Percentiles rank a stretch among this genome's conserved stretches.
Conservation (phyloP, 23 tunicate species). For the Aplidium turbinatum region DNA sequence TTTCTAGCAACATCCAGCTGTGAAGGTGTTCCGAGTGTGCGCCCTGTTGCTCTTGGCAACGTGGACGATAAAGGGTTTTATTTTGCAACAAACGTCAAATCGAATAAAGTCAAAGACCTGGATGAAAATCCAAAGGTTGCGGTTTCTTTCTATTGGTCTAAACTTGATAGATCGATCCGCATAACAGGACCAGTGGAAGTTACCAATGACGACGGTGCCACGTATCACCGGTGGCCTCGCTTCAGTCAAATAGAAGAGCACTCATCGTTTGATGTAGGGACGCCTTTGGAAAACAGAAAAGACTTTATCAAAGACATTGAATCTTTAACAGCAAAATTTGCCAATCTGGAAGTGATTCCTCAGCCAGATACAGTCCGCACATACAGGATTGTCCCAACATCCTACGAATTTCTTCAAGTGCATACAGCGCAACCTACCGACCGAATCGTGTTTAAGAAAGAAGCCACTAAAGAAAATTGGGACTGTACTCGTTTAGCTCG, state of each 20-base stretch:
- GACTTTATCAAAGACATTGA: constrained; percentile 10
- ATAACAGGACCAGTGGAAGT: constrained; percentile 14
- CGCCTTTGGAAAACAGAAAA: constrained; percentile 21
- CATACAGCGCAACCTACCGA: neutral
- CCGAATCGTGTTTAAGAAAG: constrained; percentile 5
- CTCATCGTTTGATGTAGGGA: constrained; percentile 8
- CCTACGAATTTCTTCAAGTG: constrained; percentile 21
- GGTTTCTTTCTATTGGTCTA: constrained; percentile 22
- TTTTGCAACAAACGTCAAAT: constrained; percentile 18
- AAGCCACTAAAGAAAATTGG: constrained; percentile 6
- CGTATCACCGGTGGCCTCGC: constrained; percentile 24
- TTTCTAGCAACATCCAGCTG: constrained; percentile 33
- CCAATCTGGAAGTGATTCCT: constrained; percentile 31
- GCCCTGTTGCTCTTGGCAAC: constrained; percentile 34
- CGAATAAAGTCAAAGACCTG: constrained; percentile 24
- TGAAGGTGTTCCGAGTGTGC: constrained; percentile 24
- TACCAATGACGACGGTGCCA: constrained; percentile 5
- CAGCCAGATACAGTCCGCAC: constrained; percentile 15
- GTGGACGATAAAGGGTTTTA: constrained; percentile 28
- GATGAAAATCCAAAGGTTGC: constrained; percentile 19
- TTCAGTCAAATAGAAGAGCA: constrained; percentile 15
- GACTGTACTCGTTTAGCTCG: constrained; percentile 9
- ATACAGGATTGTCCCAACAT: constrained; percentile 17
- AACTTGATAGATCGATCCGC: constrained; percentile 21
- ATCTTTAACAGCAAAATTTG: constrained; percentile 16